These are phyloP conservation scores for Mermis nigrescens DNA, from an alignment of 2,888 invertebrate species.

Conservation along the genomic window DNA sequence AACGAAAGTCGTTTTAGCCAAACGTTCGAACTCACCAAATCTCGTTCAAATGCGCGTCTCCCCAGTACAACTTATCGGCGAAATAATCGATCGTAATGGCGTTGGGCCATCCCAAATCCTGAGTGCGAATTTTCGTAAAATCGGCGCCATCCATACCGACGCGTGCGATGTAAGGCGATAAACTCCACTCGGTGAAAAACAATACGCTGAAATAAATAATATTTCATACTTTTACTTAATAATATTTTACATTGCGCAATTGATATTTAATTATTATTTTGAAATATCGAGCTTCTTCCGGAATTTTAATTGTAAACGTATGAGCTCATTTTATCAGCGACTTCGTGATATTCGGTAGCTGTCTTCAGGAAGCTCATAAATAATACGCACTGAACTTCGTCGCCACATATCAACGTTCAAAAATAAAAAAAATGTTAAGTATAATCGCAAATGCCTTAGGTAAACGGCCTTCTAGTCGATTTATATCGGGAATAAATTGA, in stretches of 20 bases:
- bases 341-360: too few species aligned
- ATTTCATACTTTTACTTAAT: not conserved
- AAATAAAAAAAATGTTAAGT: too few species aligned
- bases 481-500: too few species aligned
- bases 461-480: too few species aligned
- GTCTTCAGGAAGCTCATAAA: too few species aligned
- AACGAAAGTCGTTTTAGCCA: not conserved
- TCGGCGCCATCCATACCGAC: slow-evolving; percentile 91
- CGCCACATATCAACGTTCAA: too few species aligned
- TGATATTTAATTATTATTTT: not conserved
- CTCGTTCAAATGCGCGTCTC: slow-evolving; percentile 91
- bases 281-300: too few species aligned
- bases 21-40: slow-evolving; percentile 45
- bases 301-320: too few species aligned
- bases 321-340: too few species aligned
- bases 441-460: too few species aligned
- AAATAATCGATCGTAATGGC: slow-evolving; percentile 88
- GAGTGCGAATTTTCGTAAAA: slow-evolving; percentile 65
- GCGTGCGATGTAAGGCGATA: slow-evolving; percentile 79
- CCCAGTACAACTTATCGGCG: slow-evolving; percentile 84
- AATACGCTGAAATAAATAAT: slow-evolving; percentile 37
- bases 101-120: slow-evolving; percentile 95
- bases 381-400: too few species aligned
- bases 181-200: slow-evolving; percentile 77
- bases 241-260: not conserved